Conservation (phyloP, 2,888 invertebrate genomes). For the Brenthis daphne region DNA sequence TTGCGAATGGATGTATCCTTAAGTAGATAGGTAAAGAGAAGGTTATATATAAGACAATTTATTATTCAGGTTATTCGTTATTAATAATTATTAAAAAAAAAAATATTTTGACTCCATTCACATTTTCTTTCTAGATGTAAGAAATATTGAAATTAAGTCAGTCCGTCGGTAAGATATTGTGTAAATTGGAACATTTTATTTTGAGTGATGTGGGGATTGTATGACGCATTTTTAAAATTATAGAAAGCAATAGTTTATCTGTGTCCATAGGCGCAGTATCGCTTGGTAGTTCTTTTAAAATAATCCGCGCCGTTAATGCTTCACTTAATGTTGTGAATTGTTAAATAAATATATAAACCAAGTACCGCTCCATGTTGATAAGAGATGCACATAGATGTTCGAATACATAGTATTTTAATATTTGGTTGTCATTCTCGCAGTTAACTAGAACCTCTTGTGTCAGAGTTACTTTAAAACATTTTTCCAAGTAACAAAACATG, state of each 20-base stretch:
- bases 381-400: conserved; percentile 34
- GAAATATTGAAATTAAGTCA: conserved; percentile 32
- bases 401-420: conserved; percentile 12
- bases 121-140: conserved; percentile 51
- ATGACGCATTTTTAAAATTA: conserved; percentile 4
- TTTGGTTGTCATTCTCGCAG: conserved; percentile 11
- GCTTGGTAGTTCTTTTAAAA: conserved; percentile 26
- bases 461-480: not conserved
- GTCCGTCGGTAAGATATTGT: conserved; percentile 31
- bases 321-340: conserved; percentile 11
- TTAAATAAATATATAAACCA: not conserved
- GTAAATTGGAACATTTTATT: conserved; percentile 20
- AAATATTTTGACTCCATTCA: conserved; percentile 59
- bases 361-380: conserved; percentile 24
- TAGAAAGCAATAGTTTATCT: conserved; percentile 13
- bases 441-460: not conserved
- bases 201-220: conserved; percentile 9
- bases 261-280: conserved; percentile 16
- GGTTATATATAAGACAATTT: conserved; percentile 61
- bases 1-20: conserved; percentile 56
- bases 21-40: conserved; percentile 73
- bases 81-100: conserved; percentile 49
- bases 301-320: conserved; percentile 22
- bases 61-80: conserved; percentile 57
- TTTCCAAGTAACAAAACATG: not conserved